Conservation (phyloP, 2,888 invertebrate species). For the Tetrapedia diversipes region DNA sequence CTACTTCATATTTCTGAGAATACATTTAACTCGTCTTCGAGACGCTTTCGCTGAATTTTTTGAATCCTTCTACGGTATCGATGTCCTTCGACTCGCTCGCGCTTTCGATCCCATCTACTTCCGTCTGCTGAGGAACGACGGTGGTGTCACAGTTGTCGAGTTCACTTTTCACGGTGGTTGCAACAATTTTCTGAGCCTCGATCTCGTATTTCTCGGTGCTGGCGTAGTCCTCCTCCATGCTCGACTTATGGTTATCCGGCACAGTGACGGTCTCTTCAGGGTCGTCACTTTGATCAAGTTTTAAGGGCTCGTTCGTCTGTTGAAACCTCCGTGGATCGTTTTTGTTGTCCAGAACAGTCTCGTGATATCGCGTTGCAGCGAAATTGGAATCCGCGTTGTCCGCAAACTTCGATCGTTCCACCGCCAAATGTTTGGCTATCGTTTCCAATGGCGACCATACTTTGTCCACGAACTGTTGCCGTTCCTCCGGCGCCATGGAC, state of each 20-base stretch:
- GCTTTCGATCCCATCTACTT: conserved; percentile 23
- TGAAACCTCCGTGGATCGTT: not conserved
- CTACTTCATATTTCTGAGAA: not conserved
- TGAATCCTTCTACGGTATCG: conserved; percentile 75
- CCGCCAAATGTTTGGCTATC: conserved; percentile 76
- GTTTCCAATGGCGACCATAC: conserved; percentile 75
- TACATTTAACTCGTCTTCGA: conserved; percentile 64
- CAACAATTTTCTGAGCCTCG: conserved; percentile 56
- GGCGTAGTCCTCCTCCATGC: conserved; percentile 56
- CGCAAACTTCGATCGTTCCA: conserved; percentile 67
- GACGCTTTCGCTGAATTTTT: conserved; percentile 74
- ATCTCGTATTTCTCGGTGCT: conserved; percentile 58
- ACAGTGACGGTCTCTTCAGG: conserved; percentile 7
- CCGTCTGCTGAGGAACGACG: conserved; percentile 17
- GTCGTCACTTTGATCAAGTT: not conserved
- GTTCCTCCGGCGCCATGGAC: conserved; percentile 67
- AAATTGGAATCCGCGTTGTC: conserved; percentile 48
- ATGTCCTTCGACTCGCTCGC: conserved; percentile 59
- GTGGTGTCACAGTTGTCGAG: conserved; percentile 36
- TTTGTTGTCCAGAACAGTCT: conserved; percentile 61
- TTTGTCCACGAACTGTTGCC: conserved; percentile 69
- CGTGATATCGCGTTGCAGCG: conserved; percentile 64
- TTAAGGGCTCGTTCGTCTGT: conserved; percentile 2
- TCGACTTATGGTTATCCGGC: conserved; percentile 54
- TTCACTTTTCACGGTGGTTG: conserved; percentile 47